Base-by-base conservation (phyloP, 2,113 vertebrate genomes). In the Oxygymnocypris stewartii region DNA sequence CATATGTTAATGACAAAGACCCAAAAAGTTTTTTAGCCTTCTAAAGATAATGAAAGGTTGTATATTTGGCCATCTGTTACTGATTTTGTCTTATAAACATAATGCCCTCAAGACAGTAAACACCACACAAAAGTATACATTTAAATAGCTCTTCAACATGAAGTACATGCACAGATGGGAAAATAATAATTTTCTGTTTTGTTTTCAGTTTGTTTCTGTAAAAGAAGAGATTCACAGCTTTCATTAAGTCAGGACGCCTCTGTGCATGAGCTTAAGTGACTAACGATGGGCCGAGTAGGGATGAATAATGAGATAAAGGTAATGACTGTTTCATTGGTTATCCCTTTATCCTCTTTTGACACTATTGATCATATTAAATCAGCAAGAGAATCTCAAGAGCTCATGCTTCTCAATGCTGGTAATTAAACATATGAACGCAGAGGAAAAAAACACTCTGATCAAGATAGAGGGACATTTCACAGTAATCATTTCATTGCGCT, bases 301-400 rank as follows among this genome's bases (percentile, higher is more conserved):
- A 51, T 82, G n/a, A 82, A 82, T 82, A 82, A 82, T 82, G 63
- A 69, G 80, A 69, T 82, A 82, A 82, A 69, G 65, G 63, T 69
- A 82, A 69, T 82, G 80, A 82, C 80, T 31, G 28, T 82, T 82
- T 82, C 80, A 51, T 82, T 82, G 63, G 80, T 37, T 82, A 49
- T 71, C 63, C 80, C 63, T 82, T 82, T 37, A 82, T 71, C 65
- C 44, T 82, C 28, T 82, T 37, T 82, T 82, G 80, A 71, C 11
- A 12, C 63, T 82, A 71, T 82, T 82, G 80, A 82, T 82, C 80
- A 71, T 49, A 82, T 71, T 69, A 71, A 82, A 82, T 82, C 63
- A 35, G 44, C 47, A 69, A 31, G 28, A 78, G 42, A 82, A 82
- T 82, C 80, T 82, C 80, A 69, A 82, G 80, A 71, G 80, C 44